Evolutionary conservation across 2,888 invertebrate genomes (phyloP), one percentile per base, ranked within the genome.

Genomic region (Bombylius discolor): DNA sequence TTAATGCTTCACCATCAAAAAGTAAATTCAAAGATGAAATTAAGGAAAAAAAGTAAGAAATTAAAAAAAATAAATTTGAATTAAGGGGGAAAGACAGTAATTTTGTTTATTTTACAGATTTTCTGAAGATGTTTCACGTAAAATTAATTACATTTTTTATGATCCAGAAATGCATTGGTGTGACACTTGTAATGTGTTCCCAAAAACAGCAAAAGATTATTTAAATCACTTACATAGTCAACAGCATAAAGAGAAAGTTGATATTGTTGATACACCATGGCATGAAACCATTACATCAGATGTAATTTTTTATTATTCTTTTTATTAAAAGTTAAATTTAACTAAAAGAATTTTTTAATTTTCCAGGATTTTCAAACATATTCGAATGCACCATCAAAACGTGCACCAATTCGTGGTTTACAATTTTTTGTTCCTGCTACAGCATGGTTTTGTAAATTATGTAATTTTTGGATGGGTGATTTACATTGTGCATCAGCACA

Each of bases 91-190:
- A 36, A 36, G 34, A 36, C 5, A 36, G 5, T 7, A 36, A 7
- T 11, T 42, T 9, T 39, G 23, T 53, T 51, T 2, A 23, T 8
- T n/a, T 53, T 58, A 32, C 50, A 63, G 63, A 46, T 23, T 23
- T 23, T 47, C 59, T 7, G 62, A 59, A 23, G 63, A 63, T 51
- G 13, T 53, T 48, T 12, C 11, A 31, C 56, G 59, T 1, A 78
- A 80, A 70, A 84, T 80, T 71, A 89, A 89, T 79, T 87, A 85
- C 67, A 83, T 88, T 53, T 87, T 89, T 75, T 91, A 89, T 69
- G 91, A 92, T 73, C 89, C 90, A 0, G 90, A 90, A 75, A 84
- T 89, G 79, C 90, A 91, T 70, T 92, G 92, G 92, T 92, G 91
- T 70, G 80, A 89, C 55, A 81, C 84, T 51, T 92, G 92, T 75